Percentiles rank a stretch among this genome's conserved stretches.
Conservation (phyloP, 2,797 vertebrate genomes). For the Acropternis orthonyx region DNA sequence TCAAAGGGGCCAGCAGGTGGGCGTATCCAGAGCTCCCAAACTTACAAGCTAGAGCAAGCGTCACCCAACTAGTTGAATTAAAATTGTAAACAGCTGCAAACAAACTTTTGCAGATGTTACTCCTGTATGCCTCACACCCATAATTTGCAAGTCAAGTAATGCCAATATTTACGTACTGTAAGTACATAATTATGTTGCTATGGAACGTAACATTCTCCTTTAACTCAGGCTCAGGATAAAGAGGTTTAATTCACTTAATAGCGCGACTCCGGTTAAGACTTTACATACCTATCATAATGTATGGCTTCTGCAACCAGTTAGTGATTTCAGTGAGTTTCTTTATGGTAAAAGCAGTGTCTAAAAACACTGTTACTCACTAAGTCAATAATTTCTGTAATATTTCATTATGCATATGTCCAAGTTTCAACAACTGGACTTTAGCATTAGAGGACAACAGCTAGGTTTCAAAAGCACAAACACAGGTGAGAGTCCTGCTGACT, state of each 20-base stretch:
- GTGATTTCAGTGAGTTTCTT: background rate
- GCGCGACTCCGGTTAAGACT: background rate
- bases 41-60: background rate
- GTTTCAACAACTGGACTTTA: background rate
- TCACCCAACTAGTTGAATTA: slow-evolving; percentile 26
- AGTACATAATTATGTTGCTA: slow-evolving; percentile 30
- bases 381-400: background rate
- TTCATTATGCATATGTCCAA: background rate
- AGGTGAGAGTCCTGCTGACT: background rate
- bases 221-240: background rate
- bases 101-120: slow-evolving; percentile 51
- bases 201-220: background rate
- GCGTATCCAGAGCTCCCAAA: background rate
- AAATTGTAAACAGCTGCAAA: slow-evolving; percentile 37
- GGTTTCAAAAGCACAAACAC: background rate
- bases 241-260: background rate
- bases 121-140: slow-evolving; percentile 44
- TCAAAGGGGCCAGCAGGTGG: background rate
- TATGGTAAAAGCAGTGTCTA: background rate
- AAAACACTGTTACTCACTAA: background rate
- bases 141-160: slow-evolving; percentile 57
- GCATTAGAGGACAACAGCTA: background rate
- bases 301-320: background rate
- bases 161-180: slow-evolving; percentile 36
- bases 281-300: background rate